Evolutionary conservation across 2,113 vertebrate species (phyloP).

Genomic region (Clarias macrocephalus): DNA sequence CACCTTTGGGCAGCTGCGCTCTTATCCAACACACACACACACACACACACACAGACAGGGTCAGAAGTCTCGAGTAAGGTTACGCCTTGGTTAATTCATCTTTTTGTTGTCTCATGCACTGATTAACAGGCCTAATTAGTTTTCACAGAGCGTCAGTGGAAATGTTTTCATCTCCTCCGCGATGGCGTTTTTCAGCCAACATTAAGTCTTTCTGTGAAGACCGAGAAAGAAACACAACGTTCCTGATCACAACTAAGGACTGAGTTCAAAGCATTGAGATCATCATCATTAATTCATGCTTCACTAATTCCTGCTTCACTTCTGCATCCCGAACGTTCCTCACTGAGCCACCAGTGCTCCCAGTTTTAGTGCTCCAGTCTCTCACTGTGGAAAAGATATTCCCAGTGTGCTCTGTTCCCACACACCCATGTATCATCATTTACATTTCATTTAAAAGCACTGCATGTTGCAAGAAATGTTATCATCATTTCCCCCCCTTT

Average conservation of each 20-base stretch:
- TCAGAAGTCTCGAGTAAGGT: constrained; percentile 21
- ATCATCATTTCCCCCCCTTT: neutral
- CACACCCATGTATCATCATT: neutral
- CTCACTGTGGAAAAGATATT: neutral
- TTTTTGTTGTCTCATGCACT: constrained; percentile 22
- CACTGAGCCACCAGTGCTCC: neutral
- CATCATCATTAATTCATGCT: neutral
- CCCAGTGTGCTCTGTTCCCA: neutral
- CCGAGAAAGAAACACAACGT: neutral
- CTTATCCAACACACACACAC: neutral
- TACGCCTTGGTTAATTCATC: constrained; percentile 32
- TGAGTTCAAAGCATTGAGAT: neutral
- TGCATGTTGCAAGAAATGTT: neutral
- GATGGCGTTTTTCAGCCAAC: neutral
- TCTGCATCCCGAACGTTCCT: neutral
- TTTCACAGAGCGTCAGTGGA: neutral
- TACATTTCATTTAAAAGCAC: neutral
- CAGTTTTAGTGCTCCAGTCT: neutral
- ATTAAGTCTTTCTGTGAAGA: neutral
- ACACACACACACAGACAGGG: constrained; percentile 12
- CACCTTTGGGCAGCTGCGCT: constrained; percentile 19
- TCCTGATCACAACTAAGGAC: too few species aligned
- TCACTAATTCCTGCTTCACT: neutral
- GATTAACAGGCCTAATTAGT: constrained; percentile 22
- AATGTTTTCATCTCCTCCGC: neutral